Percentiles rank a stretch among this genome's conserved stretches.
Conservation (phyloP, 2,113 vertebrate species). For the Rhinolophus sinicus region DNA sequence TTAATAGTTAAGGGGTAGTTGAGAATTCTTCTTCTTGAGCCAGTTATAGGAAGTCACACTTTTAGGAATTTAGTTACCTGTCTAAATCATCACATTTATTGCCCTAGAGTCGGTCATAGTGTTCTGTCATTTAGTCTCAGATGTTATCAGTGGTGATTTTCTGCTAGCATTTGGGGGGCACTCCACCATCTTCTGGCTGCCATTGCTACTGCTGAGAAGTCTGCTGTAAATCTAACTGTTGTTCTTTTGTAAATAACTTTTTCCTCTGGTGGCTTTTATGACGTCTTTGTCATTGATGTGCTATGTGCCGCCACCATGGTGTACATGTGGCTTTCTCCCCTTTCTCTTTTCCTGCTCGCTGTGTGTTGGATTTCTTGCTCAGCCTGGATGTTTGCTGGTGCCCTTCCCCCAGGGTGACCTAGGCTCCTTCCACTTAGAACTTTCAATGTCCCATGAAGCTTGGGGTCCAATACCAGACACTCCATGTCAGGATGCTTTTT, state of each 20-base stretch:
- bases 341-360: too few species aligned
- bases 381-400: background rate
- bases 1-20: fast-evolving
- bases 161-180: background rate
- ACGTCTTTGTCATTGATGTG: fast-evolving
- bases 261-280: background rate
- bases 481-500: fast-evolving
- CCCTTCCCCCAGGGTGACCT: background rate
- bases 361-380: too few species aligned
- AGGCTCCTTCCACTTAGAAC: background rate
- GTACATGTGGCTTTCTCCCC: fast-evolving
- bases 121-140: fast-evolving
- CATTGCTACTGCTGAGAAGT: background rate
- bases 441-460: fast-evolving
- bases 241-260: too few species aligned
- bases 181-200: background rate
- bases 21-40: background rate
- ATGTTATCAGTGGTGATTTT: fast-evolving
- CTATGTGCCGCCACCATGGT: fast-evolving
- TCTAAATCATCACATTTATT: background rate
- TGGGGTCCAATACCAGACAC: background rate
- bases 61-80: background rate
- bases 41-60: background rate
- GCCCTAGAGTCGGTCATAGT: fast-evolving
- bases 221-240: background rate